phyloP scores from a whole-genome alignment of 2,888 invertebrate genomes.

The Erebia ligea region DNA sequence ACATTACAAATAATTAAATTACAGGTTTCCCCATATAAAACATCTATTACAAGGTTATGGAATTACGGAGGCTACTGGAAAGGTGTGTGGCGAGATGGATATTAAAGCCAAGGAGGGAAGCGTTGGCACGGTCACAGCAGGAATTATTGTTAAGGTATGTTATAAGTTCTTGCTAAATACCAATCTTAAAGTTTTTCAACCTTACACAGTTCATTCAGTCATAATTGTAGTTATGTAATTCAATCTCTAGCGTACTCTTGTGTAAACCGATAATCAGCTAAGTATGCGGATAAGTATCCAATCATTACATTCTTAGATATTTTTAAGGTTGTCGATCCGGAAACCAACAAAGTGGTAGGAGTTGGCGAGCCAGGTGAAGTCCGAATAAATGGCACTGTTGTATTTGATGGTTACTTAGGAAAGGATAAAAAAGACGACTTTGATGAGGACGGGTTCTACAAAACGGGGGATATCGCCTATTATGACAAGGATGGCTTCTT shows the following conservation, averaged over 20 bases:
- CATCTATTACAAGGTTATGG: slow-evolving; percentile 64
- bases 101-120: slow-evolving; percentile 54
- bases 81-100: slow-evolving; percentile 53
- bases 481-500: slow-evolving; percentile 67
- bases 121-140: slow-evolving; percentile 56
- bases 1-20: slow-evolving; percentile 1
- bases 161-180: neutral
- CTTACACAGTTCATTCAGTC: too few species aligned
- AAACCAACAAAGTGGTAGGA: slow-evolving; percentile 58
- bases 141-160: slow-evolving; percentile 55
- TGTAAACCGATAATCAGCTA: too few species aligned
- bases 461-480: slow-evolving; percentile 66
- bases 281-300: neutral
- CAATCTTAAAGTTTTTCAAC: too few species aligned
- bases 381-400: slow-evolving; percentile 58
- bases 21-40: slow-evolving; percentile 56
- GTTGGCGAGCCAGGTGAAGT: slow-evolving; percentile 63
- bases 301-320: neutral
- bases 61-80: slow-evolving; percentile 65
- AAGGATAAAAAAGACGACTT: slow-evolving; percentile 52
- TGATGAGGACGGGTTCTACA: slow-evolving; percentile 66
- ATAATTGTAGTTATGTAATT: too few species aligned
- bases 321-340: slow-evolving; percentile 60
- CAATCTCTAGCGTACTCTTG: too few species aligned
- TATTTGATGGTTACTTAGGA: slow-evolving; percentile 64